These are phyloP conservation scores for Leptopilina myrica DNA, from an alignment of 2,888 invertebrate species.

Conservation along the genomic window DNA sequence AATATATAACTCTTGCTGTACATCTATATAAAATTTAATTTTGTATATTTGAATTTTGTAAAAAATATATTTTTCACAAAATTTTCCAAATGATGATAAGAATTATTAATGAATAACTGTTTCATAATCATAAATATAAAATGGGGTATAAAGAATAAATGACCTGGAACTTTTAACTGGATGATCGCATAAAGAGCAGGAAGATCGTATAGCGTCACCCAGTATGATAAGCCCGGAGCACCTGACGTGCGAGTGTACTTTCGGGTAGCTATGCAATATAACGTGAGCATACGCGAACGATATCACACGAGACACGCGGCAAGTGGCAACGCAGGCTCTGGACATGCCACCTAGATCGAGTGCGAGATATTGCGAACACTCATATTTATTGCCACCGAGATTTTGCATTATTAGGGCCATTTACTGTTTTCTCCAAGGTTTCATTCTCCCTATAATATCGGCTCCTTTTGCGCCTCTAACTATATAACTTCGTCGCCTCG, in stretches of 20 bases:
- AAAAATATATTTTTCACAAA: too few relatives aligned
- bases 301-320: slow-evolving; percentile 74
- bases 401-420: slow-evolving; percentile 76
- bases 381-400: slow-evolving; percentile 75
- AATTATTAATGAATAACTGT: too few relatives aligned
- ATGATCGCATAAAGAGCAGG: slow-evolving; percentile 68
- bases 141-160: background rate
- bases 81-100: too few relatives aligned
- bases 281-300: slow-evolving; percentile 61
- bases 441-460: slow-evolving; percentile 70
- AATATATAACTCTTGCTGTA: too few relatives aligned
- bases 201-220: slow-evolving; percentile 67
- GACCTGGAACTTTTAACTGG: background rate
- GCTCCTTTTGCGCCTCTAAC: slow-evolving; percentile 40
- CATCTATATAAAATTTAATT: too few relatives aligned
- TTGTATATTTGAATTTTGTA: too few relatives aligned
- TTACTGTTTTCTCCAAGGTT: slow-evolving; percentile 63
- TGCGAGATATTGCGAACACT: slow-evolving; percentile 70
- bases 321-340: slow-evolving; percentile 65
- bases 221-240: slow-evolving; percentile 66
- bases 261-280: slow-evolving; percentile 55
- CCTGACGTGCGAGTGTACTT: slow-evolving; percentile 67
- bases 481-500: slow-evolving; percentile 32
- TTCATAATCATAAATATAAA: too few relatives aligned
- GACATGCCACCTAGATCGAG: slow-evolving; percentile 69